phyloP scores from a whole-genome alignment of 2,113 vertebrate genomes.

The Lophotis ruficrista region DNA sequence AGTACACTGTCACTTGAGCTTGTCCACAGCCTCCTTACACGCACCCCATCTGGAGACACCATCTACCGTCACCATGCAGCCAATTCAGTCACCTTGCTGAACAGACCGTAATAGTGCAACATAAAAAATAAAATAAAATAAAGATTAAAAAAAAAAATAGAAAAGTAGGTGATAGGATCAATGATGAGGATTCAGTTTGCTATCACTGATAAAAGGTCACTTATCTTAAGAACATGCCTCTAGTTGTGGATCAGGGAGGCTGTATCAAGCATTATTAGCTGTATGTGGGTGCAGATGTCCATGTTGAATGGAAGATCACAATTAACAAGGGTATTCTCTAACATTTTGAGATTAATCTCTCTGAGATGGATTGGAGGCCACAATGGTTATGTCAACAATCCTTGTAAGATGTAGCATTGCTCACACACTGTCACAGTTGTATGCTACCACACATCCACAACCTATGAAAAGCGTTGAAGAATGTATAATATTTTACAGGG shows the following conservation, averaged over 20 bases:
- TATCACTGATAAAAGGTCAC: not conserved
- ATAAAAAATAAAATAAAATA: not conserved
- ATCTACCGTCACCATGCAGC: fast-evolving
- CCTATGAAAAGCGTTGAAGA: not conserved
- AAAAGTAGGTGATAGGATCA: not conserved
- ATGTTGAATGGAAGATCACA: not conserved
- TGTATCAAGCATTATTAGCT: not conserved
- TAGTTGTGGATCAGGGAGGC: not conserved
- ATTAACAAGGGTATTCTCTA: not conserved
- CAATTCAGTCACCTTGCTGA: not conserved
- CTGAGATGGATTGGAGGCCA: not conserved
- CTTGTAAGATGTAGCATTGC: not conserved
- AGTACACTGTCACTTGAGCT: not conserved
- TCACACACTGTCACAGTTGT: not conserved
- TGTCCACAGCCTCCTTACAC: not conserved
- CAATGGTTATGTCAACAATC: not conserved
- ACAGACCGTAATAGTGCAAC: not conserved
- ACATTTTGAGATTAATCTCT: not conserved
- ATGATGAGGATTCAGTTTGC: not conserved
- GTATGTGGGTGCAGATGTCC: fast-evolving
- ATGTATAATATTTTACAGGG: not conserved
- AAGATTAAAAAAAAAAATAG: not conserved
- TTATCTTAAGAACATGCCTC: not conserved
- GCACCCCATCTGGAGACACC: fast-evolving
- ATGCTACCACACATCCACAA: not conserved